Percentiles rank a stretch among this genome's conserved stretches.
phyloP scores from a whole-genome alignment of 2,113 vertebrate species.

The Struthidea cinerea region DNA sequence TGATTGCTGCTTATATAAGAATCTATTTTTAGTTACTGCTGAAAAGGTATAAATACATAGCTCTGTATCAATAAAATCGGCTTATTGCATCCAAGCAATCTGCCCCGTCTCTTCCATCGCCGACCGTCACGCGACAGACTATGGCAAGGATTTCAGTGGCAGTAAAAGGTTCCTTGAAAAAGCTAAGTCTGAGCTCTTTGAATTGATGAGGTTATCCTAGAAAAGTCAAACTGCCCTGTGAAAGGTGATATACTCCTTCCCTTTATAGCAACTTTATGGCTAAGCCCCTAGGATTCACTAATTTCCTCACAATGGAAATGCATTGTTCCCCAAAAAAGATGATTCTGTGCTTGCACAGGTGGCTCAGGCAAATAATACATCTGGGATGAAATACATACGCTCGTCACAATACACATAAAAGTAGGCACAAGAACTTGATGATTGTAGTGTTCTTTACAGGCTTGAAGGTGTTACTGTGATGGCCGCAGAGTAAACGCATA shows the following conservation, averaged over 20 bases:
- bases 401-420: neutral
- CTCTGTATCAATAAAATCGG: no score
- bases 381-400: neutral
- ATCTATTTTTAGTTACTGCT: no score
- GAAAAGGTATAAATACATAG: no score
- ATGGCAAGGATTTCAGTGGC: neutral
- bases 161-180: neutral
- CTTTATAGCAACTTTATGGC: neutral
- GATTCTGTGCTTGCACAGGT: neutral
- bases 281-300: neutral
- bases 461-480: neutral
- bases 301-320: neutral
- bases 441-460: neutral
- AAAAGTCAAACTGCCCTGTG: neutral
- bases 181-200: rapidly evolving
- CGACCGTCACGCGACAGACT: no score
- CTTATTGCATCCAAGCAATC: no score
- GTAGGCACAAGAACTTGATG: neutral
- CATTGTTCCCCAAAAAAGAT: neutral
- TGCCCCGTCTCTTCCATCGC: no score
- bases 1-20: no score
- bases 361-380: neutral
- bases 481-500: rapidly evolving
- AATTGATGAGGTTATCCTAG: neutral
- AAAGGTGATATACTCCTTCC: neutral